Evolutionary conservation across 2,113 vertebrate genomes (phyloP).

Genomic region (Menidia beryllina): DNA sequence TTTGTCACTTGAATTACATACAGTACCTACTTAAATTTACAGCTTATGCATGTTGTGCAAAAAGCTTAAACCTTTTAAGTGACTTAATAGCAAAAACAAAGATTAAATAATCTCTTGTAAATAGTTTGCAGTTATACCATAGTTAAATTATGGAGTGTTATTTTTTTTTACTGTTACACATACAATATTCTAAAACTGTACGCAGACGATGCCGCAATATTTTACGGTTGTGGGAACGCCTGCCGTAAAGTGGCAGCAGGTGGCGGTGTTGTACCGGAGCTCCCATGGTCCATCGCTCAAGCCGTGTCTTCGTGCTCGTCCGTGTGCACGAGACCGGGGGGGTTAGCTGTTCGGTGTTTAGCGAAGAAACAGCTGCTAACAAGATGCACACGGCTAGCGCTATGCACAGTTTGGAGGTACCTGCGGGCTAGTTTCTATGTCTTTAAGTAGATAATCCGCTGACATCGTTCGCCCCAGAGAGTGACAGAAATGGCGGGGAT

Average conservation of each 20-base stretch:
- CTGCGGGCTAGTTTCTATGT: constrained; percentile 29
- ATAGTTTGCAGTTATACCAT: too few species aligned
- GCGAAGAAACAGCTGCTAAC: constrained; percentile 44
- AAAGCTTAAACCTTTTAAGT: too few species aligned
- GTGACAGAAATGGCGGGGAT: constrained; percentile 88
- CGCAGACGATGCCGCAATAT: too few species aligned
- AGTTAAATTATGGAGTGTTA: too few species aligned
- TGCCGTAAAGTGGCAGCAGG: constrained; percentile 31
- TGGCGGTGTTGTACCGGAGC: constrained; percentile 3
- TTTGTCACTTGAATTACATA: too few species aligned
- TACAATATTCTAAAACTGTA: too few species aligned
- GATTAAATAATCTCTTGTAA: too few species aligned
- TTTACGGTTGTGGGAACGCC: not conserved
- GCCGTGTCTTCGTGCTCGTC: not conserved
- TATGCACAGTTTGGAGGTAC: constrained; percentile 4
- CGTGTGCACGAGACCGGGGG: constrained; percentile 1
- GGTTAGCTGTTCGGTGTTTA: constrained; percentile 31
- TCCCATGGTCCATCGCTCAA: too few species aligned
- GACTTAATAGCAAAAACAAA: too few species aligned
- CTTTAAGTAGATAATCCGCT: not conserved
- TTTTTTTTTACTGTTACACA: too few species aligned
- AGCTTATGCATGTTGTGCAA: too few species aligned
- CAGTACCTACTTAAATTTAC: too few species aligned
- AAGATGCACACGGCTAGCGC: constrained; percentile 55
- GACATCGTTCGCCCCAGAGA: not conserved